Evolutionary conservation across 2,888 invertebrate species (phyloP), one percentile per base, ranked within the genome.

Genomic region (Chloroclystis v-ata): DNA sequence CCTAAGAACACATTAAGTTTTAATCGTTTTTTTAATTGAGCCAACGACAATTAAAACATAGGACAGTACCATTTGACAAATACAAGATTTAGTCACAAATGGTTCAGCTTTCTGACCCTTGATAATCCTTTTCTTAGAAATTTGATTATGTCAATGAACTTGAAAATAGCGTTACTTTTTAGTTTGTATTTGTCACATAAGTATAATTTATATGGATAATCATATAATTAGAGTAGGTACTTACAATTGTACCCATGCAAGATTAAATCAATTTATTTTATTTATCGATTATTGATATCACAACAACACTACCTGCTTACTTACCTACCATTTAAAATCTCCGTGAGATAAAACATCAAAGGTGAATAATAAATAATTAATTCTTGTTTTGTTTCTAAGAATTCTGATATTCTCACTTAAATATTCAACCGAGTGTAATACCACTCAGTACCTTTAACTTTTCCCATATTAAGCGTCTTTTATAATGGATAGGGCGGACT

Each of bases 1-100:
- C n/a, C 32, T 49, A 51, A 55, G 47, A 57, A 43, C 44, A 57
- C 59, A 59, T 65, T 65, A 67, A 63, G 53, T 61, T 63, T 65
- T 66, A 63, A 66, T 67, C 58, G 57, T 44, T 46, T 51, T 47
- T 56, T 50, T 53, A 49, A 53, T 64, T 63, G 55, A 60, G 43
- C 49, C 32, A 47, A 43, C 10, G 41, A 35, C 50, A 49, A 54
- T 57, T 56, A 64, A 35, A 33, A 14, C 14, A 26, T 39, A 39
- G 28, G 50, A 46, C 42, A 43, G 46, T 44, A 47, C 35, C 41
- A 51, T 42, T 49, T 49, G 39, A 49, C 43, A 35, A 43, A 28
- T 24, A 37, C 16, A 11, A 40, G 43, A 44, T 49, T 48, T 37
- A 26, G 35, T 26, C 29, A 11, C 4, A n/a, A 16, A 48, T 41